These are phyloP conservation scores for Antheraea mylitta DNA, from an alignment of 1,140 invertebrate genomes.

Conservation along the genomic window DNA sequence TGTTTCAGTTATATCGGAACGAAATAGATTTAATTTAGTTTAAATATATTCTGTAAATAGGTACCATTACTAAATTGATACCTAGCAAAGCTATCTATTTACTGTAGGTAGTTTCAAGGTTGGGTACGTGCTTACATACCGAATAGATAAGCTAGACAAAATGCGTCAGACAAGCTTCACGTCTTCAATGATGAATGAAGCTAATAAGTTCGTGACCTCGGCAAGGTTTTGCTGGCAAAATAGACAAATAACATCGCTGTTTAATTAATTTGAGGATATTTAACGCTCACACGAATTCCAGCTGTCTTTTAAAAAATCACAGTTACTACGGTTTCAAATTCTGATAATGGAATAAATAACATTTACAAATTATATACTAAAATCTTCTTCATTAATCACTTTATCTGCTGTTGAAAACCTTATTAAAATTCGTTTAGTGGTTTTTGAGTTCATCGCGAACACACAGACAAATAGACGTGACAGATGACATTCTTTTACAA, in stretches of 20 bases:
- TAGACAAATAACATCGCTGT: constrained; percentile 11
- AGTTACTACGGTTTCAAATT: not conserved
- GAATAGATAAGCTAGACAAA: constrained; percentile 22
- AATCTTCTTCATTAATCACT: no score
- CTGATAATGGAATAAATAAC: no score
- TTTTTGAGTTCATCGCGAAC: no score
- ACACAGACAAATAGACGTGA: no score
- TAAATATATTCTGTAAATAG: not conserved
- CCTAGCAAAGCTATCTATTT: constrained; percentile 5
- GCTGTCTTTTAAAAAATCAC: not conserved
- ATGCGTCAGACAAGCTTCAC: constrained; percentile 20
- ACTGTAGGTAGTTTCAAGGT: constrained; percentile 18
- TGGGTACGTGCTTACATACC: constrained; percentile 12
- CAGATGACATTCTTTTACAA: no score
- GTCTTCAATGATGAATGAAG: constrained; percentile 20
- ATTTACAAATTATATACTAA: no score
- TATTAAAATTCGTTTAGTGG: no score
- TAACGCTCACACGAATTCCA: not conserved
- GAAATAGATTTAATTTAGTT: not conserved
- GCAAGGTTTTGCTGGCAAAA: constrained; percentile 14
- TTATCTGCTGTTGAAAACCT: no score
- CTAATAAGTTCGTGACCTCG: constrained; percentile 19
- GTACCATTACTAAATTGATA: not conserved
- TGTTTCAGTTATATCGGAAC: not conserved
- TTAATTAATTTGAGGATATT: constrained; percentile 11